A percentile compares a stretch with the other conserved stretches of the same genome.
Evolutionary conservation across 2,888 invertebrate species (phyloP).

Genomic region (Liopterus haemorrhoidalis): DNA sequence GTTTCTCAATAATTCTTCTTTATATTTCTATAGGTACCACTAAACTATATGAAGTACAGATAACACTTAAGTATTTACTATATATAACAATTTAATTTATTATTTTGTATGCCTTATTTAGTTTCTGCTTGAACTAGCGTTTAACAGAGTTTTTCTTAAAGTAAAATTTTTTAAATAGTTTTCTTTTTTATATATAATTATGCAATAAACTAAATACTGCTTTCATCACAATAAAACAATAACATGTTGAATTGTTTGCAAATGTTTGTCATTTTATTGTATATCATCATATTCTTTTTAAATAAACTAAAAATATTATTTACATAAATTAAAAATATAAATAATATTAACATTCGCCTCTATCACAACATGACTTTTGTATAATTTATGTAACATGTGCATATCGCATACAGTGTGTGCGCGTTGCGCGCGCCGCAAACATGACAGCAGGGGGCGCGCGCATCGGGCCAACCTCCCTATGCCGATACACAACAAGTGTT

Average conservation of each 20-base stretch:
- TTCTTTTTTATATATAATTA: slow-evolving; percentile 19
- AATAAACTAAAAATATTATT: slow-evolving; percentile 40
- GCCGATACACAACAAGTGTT: slow-evolving; percentile 22
- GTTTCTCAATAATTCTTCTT: no score
- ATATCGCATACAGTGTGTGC: slow-evolving; percentile 30
- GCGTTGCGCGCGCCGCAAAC: no score
- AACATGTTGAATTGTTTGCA: slow-evolving; percentile 32
- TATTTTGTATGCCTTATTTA: slow-evolving; percentile 31
- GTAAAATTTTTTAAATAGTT: slow-evolving; percentile 28
- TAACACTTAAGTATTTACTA: slow-evolving; percentile 47
- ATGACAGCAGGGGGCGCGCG: no score
- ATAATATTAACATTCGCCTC: slow-evolving; percentile 38
- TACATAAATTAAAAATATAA: slow-evolving; percentile 38
- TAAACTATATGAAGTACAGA: slow-evolving; percentile 52
- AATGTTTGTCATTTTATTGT: slow-evolving; percentile 26
- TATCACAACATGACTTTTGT: slow-evolving; percentile 41
- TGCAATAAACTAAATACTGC: slow-evolving; percentile 32
- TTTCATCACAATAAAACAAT: slow-evolving; percentile 33
- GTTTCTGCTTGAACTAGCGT: slow-evolving; percentile 36
- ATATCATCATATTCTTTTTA: slow-evolving; percentile 24
- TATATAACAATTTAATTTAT: slow-evolving; percentile 45
- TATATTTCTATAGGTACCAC: slow-evolving; percentile 47
- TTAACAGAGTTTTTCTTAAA: slow-evolving; percentile 43
- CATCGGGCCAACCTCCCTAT: no score
- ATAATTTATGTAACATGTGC: slow-evolving; percentile 34